Percentiles rank a stretch among this genome's conserved stretches.
These are phyloP conservation scores for Zapus hudsonius DNA, from an alignment of 2,113 vertebrate species.

Conservation along the genomic window DNA sequence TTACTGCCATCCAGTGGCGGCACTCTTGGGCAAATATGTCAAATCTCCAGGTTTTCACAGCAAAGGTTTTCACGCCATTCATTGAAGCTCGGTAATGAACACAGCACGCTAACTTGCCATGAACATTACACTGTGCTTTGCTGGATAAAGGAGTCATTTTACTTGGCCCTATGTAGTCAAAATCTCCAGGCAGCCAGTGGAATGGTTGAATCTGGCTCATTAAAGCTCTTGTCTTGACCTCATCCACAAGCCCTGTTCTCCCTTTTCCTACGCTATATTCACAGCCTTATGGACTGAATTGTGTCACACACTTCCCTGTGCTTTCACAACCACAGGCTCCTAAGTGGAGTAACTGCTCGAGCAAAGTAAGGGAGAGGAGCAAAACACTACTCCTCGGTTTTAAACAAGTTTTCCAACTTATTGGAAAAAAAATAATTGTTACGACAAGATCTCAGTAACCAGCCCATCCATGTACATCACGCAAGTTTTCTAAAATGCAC, in stretches of 20 bases:
- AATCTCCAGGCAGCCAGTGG: too few species aligned
- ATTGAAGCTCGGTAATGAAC: background rate
- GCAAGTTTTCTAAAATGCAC: conserved; percentile 10
- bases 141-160: background rate
- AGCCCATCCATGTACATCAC: background rate
- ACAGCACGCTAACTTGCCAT: background rate
- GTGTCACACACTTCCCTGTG: background rate
- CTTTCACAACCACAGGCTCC: background rate
- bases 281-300: background rate
- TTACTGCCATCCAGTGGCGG: conserved; percentile 70
- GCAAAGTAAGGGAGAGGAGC: background rate
- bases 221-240: background rate
- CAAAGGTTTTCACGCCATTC: background rate
- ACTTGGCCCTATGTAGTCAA: too few species aligned
- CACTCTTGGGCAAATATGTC: background rate
- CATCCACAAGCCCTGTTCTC: background rate
- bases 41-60: background rate
- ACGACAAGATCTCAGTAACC: background rate
- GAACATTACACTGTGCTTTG: background rate
- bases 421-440: background rate
- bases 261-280: rapidly evolving
- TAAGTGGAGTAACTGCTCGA: background rate
- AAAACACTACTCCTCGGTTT: background rate
- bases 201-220: background rate
- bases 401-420: background rate